A percentile compares a stretch with the other conserved stretches of the same genome.
Evolutionary conservation across 2,113 vertebrate species (phyloP).

Genomic region (Perca flavescens): DNA sequence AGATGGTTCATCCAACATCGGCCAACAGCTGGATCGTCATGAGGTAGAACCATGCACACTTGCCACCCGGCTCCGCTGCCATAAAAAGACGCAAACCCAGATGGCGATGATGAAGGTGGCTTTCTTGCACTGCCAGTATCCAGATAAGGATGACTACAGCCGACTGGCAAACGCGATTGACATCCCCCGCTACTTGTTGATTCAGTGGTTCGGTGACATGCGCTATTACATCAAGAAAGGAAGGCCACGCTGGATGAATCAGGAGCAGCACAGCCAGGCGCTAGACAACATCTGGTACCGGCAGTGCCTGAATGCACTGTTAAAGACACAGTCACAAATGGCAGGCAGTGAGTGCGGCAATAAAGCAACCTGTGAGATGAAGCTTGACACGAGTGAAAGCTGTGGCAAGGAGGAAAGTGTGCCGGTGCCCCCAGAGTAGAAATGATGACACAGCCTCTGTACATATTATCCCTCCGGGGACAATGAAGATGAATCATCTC

Average conservation of each 20-base stretch:
- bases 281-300: constrained; percentile 40
- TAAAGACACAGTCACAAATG: not conserved
- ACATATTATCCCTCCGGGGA: not conserved
- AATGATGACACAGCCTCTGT: not conserved
- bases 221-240: constrained; percentile 87
- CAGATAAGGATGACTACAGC: constrained; percentile 81
- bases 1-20: too few species aligned
- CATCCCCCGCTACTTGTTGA: constrained; percentile 80
- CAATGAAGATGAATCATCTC: not conserved
- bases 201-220: constrained; percentile 89
- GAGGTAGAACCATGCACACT: fast-evolving
- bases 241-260: constrained; percentile 85
- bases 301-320: constrained; percentile 25
- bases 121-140: constrained; percentile 87
- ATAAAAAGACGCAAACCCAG: constrained; percentile 76
- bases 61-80: fast-evolving
- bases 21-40: not conserved
- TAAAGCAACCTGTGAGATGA: not conserved
- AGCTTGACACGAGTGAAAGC: not conserved
- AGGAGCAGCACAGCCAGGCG: constrained; percentile 49
- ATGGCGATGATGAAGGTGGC: constrained; percentile 82
- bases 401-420: not conserved
- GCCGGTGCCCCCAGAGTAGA: not conserved
- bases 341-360: too few species aligned
- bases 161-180: constrained; percentile 77